Evolutionary conservation across 1,140 invertebrate genomes (phyloP), one percentile per base, ranked within the genome.

Genomic region (Drosophila saltans): DNA sequence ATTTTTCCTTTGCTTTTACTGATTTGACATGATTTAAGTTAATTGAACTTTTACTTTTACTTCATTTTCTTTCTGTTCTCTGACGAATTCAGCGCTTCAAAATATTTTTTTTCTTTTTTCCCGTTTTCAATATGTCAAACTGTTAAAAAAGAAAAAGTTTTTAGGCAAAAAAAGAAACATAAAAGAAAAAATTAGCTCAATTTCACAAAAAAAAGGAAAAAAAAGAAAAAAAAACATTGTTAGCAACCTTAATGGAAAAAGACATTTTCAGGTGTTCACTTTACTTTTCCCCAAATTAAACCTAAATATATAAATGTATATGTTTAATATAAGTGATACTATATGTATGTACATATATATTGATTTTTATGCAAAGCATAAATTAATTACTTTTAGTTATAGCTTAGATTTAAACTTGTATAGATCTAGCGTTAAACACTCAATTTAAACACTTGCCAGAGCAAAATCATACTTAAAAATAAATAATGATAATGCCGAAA

Each of bases 261-360:
- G 83, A 88, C 83, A 88, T 89, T 88, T 88, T 89, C 83, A 88
- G 83, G 84, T 88, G 80, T 88, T 88, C 84, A 72, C 66, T 67
- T 55, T 41, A 61, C 48, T 39, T 60, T 11, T 24, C 43, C 43
- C 2, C 61, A 59, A 63, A 41, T 16, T 30, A 59, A 40, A 40
- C 21, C 43, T 40, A 28, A 10, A 24, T 28, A 62, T 11, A 28
- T 43, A 2, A 36, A 36, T 36, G 33, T 58, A 36, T 33, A 58
- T 58, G 3, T 58, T n/a, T 43, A 30, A 30, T 30, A 16, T 16
- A 52, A 67, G 65, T 68, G 64, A 69, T 66, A 67, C 21, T 81
- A 66, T 81, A 61, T 57, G 58, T 67, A 81, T 78, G 75, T 55
- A 66, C 68, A 24, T 16, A 48, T 61, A 57, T 71, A 74, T 57